Conservation (phyloP, 2,113 vertebrate species). For the Podocnemis expansa region DNA sequence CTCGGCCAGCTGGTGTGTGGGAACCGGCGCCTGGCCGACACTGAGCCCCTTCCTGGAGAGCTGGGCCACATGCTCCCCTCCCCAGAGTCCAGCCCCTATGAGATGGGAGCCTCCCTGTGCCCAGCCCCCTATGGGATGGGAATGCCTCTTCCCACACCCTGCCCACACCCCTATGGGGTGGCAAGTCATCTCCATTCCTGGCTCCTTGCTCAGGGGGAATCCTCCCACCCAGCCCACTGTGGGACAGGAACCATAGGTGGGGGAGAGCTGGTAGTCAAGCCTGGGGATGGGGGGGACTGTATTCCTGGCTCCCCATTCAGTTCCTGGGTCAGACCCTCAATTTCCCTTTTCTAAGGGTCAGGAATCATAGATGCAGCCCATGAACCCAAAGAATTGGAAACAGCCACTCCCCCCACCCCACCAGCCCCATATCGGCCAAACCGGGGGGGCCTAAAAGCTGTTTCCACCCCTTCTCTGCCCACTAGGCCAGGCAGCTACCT, state of each 20-base stretch:
- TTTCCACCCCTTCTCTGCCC: no score
- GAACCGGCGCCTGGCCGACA: neutral
- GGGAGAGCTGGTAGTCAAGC: neutral
- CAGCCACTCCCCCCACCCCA: neutral
- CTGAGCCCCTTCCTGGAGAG: neutral
- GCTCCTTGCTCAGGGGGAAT: no score
- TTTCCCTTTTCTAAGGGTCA: neutral
- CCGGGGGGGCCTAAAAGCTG: neutral
- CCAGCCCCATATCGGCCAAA: neutral
- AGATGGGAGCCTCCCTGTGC: neutral
- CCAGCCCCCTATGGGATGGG: no score
- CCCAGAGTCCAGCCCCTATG: neutral
- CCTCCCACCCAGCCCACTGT: no score
- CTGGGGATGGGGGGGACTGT: neutral
- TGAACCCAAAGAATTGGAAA: neutral
- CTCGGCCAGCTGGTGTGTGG: constrained; percentile 37
- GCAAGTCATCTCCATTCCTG: no score
- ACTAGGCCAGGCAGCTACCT: neutral
- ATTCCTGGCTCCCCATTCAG: neutral
- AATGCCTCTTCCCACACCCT: no score
- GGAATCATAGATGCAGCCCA: neutral
- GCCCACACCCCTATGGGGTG: no score
- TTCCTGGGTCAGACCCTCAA: neutral
- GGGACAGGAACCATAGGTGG: no score
- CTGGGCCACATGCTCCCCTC: no score